These are phyloP conservation scores for Agrochola macilenta DNA, from an alignment of 2,888 invertebrate genomes.

Conservation along the genomic window DNA sequence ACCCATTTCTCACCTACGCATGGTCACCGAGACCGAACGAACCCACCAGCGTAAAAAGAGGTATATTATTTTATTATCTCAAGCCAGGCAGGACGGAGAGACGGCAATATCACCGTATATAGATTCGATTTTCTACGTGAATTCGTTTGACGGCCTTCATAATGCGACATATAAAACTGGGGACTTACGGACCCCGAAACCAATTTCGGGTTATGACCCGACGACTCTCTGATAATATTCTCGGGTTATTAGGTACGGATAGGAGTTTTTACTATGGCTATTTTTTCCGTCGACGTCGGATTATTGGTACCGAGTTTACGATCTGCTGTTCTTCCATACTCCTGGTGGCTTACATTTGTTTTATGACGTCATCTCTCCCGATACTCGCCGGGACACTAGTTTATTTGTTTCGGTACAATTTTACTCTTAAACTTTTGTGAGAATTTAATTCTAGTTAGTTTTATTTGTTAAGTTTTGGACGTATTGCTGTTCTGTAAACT, in stretches of 20 bases:
- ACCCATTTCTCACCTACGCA: conserved; percentile 53
- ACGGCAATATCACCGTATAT: conserved; percentile 90
- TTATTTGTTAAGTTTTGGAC: conserved; percentile 56
- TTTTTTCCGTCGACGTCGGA: conserved; percentile 89
- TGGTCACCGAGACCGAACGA: conserved; percentile 71
- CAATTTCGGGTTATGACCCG: conserved; percentile 91
- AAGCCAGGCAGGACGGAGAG: conserved; percentile 86
- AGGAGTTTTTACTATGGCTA: conserved; percentile 91
- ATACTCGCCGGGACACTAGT: conserved; percentile 70
- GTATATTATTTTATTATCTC: conserved; percentile 91
- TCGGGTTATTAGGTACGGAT: conserved; percentile 91
- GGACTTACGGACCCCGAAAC: conserved; percentile 91
- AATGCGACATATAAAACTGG: conserved; percentile 91
- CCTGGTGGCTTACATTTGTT: conserved; percentile 83
- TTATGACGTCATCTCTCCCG: conserved; percentile 81
- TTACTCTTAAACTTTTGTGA: conserved; percentile 61
- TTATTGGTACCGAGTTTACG: conserved; percentile 89
- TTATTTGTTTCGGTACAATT: conserved; percentile 66
- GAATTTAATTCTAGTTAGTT: conserved; percentile 64
- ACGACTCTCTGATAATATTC: conserved; percentile 91
- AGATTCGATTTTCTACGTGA: conserved; percentile 92
- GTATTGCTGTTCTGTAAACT: conserved; percentile 51
- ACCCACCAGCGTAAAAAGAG: conserved; percentile 82
- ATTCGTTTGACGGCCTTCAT: conserved; percentile 91
- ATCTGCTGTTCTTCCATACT: conserved; percentile 78